Percentiles rank a stretch among this genome's conserved stretches.
Evolutionary conservation across 2,888 invertebrate genomes (phyloP).

Genomic region (Geophilus truncorum): DNA sequence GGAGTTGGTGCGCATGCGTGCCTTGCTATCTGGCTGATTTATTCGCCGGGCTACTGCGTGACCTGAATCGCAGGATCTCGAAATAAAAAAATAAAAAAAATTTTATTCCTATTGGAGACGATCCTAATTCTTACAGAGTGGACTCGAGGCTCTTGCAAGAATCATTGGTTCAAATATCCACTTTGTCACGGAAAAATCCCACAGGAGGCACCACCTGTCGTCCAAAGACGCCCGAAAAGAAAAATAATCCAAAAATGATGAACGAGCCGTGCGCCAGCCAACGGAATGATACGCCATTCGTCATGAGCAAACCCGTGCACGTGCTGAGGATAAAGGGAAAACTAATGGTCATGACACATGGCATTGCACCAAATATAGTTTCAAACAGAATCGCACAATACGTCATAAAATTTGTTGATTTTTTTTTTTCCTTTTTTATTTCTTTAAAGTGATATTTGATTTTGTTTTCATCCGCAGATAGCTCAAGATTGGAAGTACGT

Average conservation of each 20-base stretch:
- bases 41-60: slow-evolving; percentile 10
- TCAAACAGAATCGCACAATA: slow-evolving; percentile 2
- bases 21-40: slow-evolving; percentile 7
- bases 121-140: slow-evolving; percentile 21
- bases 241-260: slow-evolving; percentile 26
- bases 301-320: slow-evolving; percentile 25
- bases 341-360: slow-evolving; percentile 23
- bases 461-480: slow-evolving; percentile 58
- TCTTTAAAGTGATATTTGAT: not conserved
- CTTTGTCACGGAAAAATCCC: slow-evolving; percentile 25
- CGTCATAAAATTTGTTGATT: not conserved
- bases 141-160: slow-evolving; percentile 5
- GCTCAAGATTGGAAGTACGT: slow-evolving; percentile 96
- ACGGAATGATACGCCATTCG: slow-evolving; percentile 21
- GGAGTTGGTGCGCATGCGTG: slow-evolving; percentile 17
- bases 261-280: slow-evolving; percentile 8
- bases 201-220: slow-evolving; percentile 25
- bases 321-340: slow-evolving; percentile 19
- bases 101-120: not conserved
- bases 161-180: slow-evolving; percentile 27
- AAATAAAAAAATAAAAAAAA: not conserved
- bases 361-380: not conserved
- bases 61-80: not conserved
- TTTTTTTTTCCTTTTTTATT: not conserved
- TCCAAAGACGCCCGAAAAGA: not conserved